Conservation (phyloP, 2,113 vertebrate genomes). For the Arothron firmamentum region DNA sequence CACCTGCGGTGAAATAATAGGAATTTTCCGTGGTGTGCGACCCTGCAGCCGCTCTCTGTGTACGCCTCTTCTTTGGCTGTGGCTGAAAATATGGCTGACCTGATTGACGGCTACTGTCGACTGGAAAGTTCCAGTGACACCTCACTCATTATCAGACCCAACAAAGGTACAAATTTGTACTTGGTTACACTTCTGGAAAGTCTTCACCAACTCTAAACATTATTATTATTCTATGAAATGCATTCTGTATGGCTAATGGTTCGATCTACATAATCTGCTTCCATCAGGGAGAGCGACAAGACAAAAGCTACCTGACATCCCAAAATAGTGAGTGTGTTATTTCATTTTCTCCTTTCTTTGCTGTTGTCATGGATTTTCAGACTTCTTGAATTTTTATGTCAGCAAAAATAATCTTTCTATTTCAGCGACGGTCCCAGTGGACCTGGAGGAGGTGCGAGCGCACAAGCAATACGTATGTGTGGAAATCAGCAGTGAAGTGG, state of each 20-base stretch:
- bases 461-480: neutral
- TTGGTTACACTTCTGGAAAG: too few species aligned
- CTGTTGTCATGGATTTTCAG: neutral
- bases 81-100: slow-evolving; percentile 93
- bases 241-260: too few species aligned
- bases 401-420: neutral
- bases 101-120: slow-evolving; percentile 91
- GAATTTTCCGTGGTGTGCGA: neutral
- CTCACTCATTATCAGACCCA: slow-evolving; percentile 78
- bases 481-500: neutral
- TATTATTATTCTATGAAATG: too few species aligned
- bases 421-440: slow-evolving; percentile 4
- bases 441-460: slow-evolving; percentile 11
- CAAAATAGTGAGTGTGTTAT: slow-evolving; percentile 53
- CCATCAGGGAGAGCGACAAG: slow-evolving; percentile 57
- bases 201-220: too few species aligned
- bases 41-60: slow-evolving; percentile 79
- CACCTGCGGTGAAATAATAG: too few species aligned
- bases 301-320: slow-evolving; percentile 70
- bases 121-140: slow-evolving; percentile 67
- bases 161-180: slow-evolving; percentile 66
- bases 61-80: slow-evolving; percentile 80
- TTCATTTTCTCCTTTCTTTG: neutral
- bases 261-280: neutral
- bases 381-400: neutral